Base-by-base conservation (phyloP, 2,888 invertebrate species). In the Drosophila parthenogenetica region DNA sequence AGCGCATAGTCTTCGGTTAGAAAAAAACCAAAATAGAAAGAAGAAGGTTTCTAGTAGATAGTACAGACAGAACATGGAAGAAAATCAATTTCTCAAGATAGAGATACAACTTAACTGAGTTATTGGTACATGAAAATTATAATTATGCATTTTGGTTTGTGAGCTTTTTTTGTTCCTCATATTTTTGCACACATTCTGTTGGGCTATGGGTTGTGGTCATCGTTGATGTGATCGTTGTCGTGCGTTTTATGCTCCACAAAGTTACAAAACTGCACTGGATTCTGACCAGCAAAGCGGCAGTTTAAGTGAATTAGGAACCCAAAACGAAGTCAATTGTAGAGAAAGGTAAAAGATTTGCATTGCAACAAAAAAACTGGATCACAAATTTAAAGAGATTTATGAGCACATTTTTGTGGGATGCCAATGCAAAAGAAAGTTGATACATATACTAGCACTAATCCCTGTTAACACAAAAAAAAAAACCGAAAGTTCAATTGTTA, bases 221-320 rank as follows among this genome's bases (percentile, higher is more conserved):
- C 29, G 59, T 51, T 50, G 32, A 19, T 43, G 32, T 61, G 62
- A 48, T 40, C 49, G 63, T 58, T 86, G 82, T 85, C 87, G 78
- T 83, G 87, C 84, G 73, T 85, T 87, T 85, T 87, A 66, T 83
- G 83, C 89, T 88, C 83, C 83, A 83, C 83, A 83, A 88, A 83
- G 49, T 71, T 64, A 69, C 60, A 61, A 65, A 77, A 68, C 71
- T 71, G 79, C 62, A 53, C 32, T n/a, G 7, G 46, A 64, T 70
- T 62, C 67, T 82, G 79, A 76, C 82, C 86, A 67, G 69, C 60
- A 60, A 59, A 62, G 62, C 5, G 57, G 54, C 78, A 73, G 87
- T 85, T 83, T 83, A 83, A 85, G 48, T 60, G 82, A 83, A 87
- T 85, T 83, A 83, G 86, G 86, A 66, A 55, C 71, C 88, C 82